A percentile compares a stretch with the other conserved stretches of the same genome.
Evolutionary conservation across 2,797 vertebrate genomes (phyloP).

Genomic region (Oreonectes daqikongensis): DNA sequence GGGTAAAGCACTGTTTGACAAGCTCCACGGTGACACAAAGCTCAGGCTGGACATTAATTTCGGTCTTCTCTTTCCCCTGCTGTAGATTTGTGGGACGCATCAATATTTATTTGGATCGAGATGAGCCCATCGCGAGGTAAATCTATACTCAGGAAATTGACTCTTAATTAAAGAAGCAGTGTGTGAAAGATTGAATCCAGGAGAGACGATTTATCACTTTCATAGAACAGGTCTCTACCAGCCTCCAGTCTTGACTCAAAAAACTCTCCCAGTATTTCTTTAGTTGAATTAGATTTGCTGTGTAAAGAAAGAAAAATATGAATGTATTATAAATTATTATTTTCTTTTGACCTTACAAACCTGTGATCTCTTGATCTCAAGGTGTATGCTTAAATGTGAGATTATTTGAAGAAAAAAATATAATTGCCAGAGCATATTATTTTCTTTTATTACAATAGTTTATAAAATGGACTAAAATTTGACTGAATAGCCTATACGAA

Average conservation of each 20-base stretch:
- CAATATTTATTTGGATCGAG: slow-evolving; percentile 89
- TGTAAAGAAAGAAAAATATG: neutral
- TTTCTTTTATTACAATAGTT: neutral
- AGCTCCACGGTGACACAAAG: slow-evolving; percentile 4
- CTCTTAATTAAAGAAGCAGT: slow-evolving; percentile 53
- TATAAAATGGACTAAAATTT: too few relatives aligned
- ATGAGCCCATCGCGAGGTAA: slow-evolving; percentile 90
- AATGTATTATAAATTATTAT: neutral
- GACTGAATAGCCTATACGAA: too few relatives aligned
- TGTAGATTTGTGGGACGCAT: slow-evolving; percentile 93
- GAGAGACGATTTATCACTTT: slow-evolving; percentile 42
- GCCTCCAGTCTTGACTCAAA: neutral
- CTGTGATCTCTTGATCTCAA: too few relatives aligned
- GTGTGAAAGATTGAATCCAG: slow-evolving; percentile 27
- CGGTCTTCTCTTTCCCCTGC: slow-evolving; percentile 32
- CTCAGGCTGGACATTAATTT: slow-evolving; percentile 24
- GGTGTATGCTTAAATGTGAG: too few relatives aligned
- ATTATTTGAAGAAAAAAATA: too few relatives aligned
- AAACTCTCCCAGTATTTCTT: too few relatives aligned
- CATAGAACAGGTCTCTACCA: slow-evolving; percentile 9
- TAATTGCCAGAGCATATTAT: neutral
- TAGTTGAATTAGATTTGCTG: neutral
- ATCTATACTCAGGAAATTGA: slow-evolving; percentile 56
- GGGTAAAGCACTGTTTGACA: neutral
- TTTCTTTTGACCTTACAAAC: too few relatives aligned